Percentiles rank a stretch among this genome's conserved stretches.
Conservation (phyloP, 2,888 invertebrate genomes). For the Eilema griseolum region DNA sequence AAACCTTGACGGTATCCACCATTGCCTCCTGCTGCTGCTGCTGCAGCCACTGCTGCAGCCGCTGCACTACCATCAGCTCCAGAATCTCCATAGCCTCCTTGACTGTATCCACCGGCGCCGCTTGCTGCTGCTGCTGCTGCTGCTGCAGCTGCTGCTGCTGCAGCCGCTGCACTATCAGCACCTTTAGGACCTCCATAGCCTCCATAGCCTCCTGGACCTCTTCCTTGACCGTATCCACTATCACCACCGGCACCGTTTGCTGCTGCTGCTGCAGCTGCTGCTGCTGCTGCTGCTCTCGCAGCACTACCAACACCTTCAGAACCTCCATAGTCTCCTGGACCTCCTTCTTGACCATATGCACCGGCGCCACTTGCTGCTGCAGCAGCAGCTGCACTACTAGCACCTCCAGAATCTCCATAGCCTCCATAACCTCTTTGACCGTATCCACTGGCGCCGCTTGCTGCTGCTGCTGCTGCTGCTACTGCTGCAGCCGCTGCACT, state of each 20-base stretch:
- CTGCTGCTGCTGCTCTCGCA: not conserved
- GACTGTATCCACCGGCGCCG: not conserved
- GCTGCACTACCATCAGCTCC: not conserved
- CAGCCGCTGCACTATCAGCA: not conserved
- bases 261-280: not conserved
- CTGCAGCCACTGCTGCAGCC: constrained; percentile 14
- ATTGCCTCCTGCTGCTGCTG: not conserved
- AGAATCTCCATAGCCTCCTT: not conserved
- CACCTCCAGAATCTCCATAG: too few species aligned
- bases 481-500: too few species aligned
- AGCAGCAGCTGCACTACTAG: too few species aligned
- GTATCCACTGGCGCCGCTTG: too few species aligned
- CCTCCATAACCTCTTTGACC: too few species aligned
- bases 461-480: too few species aligned
- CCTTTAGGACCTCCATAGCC: not conserved
- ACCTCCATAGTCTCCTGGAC: too few species aligned
- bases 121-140: not conserved
- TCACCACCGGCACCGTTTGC: not conserved
- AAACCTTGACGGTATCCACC: not conserved
- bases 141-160: constrained; percentile 10
- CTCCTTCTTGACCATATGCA: too few species aligned
- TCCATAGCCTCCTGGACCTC: not conserved
- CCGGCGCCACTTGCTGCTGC: not conserved
- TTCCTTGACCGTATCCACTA: not conserved
- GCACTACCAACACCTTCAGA: not conserved